phyloP scores from a whole-genome alignment of 2,888 invertebrate species.

The Philonicus albiceps region DNA sequence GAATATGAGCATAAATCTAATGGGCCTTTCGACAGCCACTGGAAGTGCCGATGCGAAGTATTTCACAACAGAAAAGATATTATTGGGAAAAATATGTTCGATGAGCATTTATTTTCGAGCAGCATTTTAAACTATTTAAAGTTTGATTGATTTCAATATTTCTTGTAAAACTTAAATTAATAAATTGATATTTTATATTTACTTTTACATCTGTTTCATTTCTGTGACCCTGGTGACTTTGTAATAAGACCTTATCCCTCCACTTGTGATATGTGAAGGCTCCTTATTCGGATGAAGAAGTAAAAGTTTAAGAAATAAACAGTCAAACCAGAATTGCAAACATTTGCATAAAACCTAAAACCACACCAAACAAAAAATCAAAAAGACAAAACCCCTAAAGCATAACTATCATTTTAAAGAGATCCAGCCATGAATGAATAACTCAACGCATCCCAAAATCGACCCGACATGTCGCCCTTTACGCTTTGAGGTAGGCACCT shows the following conservation, averaged over 20 bases:
- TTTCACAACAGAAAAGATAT: neutral
- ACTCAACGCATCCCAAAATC: neutral
- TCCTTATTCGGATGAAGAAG: neutral
- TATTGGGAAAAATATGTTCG: too few species aligned
- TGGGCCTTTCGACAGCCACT: neutral
- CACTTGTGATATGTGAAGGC: neutral
- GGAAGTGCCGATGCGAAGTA: neutral
- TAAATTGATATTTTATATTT: too few species aligned
- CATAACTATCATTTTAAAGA: neutral
- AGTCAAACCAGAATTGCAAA: neutral
- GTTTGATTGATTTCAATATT: too few species aligned
- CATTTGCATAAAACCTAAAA: neutral
- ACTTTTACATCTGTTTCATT: too few species aligned
- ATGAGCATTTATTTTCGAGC: too few species aligned
- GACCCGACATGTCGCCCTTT: neutral
- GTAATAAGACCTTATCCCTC: too few species aligned
- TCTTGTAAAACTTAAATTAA: too few species aligned
- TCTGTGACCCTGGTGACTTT: neutral
- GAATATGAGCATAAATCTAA: neutral
- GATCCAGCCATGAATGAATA: conserved; percentile 1
- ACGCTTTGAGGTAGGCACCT: neutral
- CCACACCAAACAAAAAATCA: neutral
- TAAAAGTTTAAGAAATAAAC: neutral
- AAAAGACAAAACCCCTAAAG: neutral
- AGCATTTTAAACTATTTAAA: too few species aligned